Base-by-base conservation (phyloP, 2,888 invertebrate species). In the Cerastis rubricosa region DNA sequence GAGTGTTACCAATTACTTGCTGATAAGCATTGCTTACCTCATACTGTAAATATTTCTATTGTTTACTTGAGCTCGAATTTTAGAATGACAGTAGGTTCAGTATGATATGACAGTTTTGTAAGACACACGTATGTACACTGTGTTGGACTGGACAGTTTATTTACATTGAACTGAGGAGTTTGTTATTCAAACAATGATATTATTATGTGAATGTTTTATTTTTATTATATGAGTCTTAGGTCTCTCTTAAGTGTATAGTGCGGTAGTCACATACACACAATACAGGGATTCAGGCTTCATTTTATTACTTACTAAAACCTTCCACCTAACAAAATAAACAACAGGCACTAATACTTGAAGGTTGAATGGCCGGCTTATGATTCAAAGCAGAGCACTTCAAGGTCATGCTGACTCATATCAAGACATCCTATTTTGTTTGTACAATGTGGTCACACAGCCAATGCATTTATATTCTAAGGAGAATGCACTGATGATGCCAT, bases 351-450 rank as follows among this genome's bases (percentile, higher is more conserved):
- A 85, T 80, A 88, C 70, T 87, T 87, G 86, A 91, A 93, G 92
- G 92, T 90, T 88, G 90, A 89, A 92, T 92, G 78, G 71, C 80
- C 84, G 69, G 85, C 71, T 85, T 81, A 87, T 94, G 93, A 95
- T 86, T 94, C 93, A 93, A 88, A 84, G 75, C 86, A 83, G 80
- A 80, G 17, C 74, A 68, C 81, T 88, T 87, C 91, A 94, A 93
- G 94, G 94, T 90, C 83, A 86, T 25, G 11, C 69, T 94, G 93
- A 94, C 85, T 94, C 93, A 94, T 74, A 77, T 57, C 45, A 69
- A 84, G 72, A 87, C 85, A 88, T 81, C 64, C 86, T 86, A 86
- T 89, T 84, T 83, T 89, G 85, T 87, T 88, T 88, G 75, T 80
- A 81, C 83, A 88, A 87, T 89, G 87, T 87, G 78, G 61, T 80